Conservation (phyloP, 2,888 invertebrate species). For the Melangyna quadrimaculata region DNA sequence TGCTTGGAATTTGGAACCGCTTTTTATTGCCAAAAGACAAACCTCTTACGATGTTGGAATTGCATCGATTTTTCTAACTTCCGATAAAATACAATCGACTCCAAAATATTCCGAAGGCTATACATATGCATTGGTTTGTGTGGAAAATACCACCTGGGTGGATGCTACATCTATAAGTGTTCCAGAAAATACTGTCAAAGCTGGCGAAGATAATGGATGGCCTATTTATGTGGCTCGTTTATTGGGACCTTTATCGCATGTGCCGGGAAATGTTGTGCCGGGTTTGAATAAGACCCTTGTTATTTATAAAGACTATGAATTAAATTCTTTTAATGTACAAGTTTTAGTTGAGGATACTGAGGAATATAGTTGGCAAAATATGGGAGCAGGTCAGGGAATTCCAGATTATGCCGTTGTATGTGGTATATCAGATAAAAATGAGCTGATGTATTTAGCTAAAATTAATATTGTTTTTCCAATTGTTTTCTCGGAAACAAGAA, state of each 20-base stretch:
- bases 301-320: not conserved
- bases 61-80: conserved; percentile 7
- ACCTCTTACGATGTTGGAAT: conserved; percentile 21
- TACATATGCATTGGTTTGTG: conserved; percentile 14
- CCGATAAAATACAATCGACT: conserved; percentile 10
- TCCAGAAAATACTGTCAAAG: not conserved
- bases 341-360: conserved; percentile 2
- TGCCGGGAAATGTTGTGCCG: conserved; percentile 10
- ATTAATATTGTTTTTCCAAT: not conserved
- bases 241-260: conserved; percentile 18
- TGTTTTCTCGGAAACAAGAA: not conserved
- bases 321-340: conserved; percentile 1
- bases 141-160: not conserved
- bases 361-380: not conserved
- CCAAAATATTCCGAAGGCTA: conserved; percentile 5
- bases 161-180: conserved; percentile 16
- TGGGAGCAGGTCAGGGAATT: not conserved
- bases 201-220: not conserved
- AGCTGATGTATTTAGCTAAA: conserved; percentile 3
- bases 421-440: conserved; percentile 4
- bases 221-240: conserved; percentile 10
- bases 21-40: conserved; percentile 13
- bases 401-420: conserved; percentile 20
- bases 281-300: not conserved
- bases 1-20: conserved; percentile 1